Evolutionary conservation across 2,113 vertebrate species (phyloP).

Genomic region (Macheiramphus alcinus): DNA sequence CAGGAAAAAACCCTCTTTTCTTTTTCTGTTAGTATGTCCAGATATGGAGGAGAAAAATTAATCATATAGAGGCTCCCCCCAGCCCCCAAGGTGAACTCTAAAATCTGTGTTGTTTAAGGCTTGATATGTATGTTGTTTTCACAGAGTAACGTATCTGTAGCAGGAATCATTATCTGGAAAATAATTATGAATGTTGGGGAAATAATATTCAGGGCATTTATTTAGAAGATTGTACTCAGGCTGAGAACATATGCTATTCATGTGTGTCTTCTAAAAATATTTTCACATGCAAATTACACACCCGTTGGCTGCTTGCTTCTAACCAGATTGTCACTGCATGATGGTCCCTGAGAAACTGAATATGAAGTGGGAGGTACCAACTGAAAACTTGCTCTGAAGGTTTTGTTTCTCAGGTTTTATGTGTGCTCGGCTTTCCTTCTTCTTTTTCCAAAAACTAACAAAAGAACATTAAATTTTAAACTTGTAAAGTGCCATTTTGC

Average conservation of each 20-base stretch:
- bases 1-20: neutral
- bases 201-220: neutral
- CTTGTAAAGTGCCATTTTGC: neutral
- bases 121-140: neutral
- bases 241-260: slow-evolving; percentile 13
- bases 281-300: slow-evolving; percentile 27
- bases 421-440: neutral
- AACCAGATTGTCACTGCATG: neutral
- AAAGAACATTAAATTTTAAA: neutral
- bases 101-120: neutral
- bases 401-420: neutral
- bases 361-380: neutral
- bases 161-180: neutral
- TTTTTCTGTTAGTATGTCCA: neutral
- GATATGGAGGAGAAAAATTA: neutral
- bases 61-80: too few relatives aligned
- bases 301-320: neutral
- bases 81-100: neutral
- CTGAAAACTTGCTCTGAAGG: neutral
- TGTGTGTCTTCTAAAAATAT: slow-evolving; percentile 49
- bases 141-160: neutral
- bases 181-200: neutral
- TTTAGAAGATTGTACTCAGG: neutral
- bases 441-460: neutral
- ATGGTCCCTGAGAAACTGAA: neutral